These are phyloP conservation scores for Netelia inedita DNA, from an alignment of 2,888 invertebrate genomes.

Conservation along the genomic window DNA sequence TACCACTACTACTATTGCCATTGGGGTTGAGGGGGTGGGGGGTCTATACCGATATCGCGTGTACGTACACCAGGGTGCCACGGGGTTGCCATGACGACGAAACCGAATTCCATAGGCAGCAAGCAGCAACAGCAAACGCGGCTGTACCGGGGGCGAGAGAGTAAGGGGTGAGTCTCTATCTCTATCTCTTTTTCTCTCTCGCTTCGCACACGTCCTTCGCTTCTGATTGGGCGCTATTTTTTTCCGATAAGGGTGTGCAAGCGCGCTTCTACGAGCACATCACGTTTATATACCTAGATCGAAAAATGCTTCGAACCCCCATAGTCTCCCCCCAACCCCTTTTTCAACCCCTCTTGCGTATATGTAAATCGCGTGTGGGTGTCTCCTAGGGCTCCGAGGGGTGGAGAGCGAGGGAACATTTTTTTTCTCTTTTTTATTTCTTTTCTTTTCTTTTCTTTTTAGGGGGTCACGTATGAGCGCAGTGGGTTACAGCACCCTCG, in stretches of 20 bases:
- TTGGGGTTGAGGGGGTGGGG: not conserved
- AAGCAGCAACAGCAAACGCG: constrained; percentile 62
- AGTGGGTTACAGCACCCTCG: constrained; percentile 49
- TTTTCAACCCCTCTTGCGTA: not conserved
- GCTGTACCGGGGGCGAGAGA: constrained; percentile 49
- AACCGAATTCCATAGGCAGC: constrained; percentile 82
- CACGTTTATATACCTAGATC: constrained; percentile 61
- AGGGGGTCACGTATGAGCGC: constrained; percentile 51
- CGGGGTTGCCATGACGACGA: constrained; percentile 83
- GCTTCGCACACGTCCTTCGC: constrained; percentile 78
- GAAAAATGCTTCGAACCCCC: constrained; percentile 26
- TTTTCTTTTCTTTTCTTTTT: not conserved
- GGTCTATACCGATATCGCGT: not conserved
- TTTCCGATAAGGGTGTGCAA: constrained; percentile 79
- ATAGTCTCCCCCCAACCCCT: constrained; percentile 19
- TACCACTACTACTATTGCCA: constrained; percentile 22
- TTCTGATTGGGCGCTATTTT: constrained; percentile 83
- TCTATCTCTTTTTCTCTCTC: constrained; percentile 45
- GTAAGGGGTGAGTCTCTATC: constrained; percentile 37
- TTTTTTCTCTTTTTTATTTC: constrained; percentile 35
- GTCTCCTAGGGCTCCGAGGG: constrained; percentile 46
- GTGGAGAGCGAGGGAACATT: constrained; percentile 29
- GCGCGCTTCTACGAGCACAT: constrained; percentile 65
- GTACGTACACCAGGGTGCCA: constrained; percentile 50
- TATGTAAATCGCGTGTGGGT: constrained; percentile 55